A percentile compares a stretch with the other conserved stretches of the same genome.
phyloP scores from a whole-genome alignment of 2,113 vertebrate genomes.

The Pogonocichla stellata region DNA sequence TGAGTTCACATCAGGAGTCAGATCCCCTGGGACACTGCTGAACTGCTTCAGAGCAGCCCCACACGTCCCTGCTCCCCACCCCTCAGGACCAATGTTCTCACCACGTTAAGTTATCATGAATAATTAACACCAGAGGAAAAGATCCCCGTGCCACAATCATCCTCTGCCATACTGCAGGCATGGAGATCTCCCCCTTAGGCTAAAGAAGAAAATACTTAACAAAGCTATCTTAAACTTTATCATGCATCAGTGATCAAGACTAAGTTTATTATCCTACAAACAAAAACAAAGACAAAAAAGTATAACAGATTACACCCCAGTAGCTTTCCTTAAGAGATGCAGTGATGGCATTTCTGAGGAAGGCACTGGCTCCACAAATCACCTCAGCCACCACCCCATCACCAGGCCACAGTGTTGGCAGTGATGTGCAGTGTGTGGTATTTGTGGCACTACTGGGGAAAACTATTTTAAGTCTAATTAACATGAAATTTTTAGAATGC shows the following conservation, averaged over 20 bases:
- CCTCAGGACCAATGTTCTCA: neutral
- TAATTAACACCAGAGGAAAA: constrained; percentile 59
- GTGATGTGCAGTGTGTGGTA: neutral
- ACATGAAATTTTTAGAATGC: constrained; percentile 70
- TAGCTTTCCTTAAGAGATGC: neutral
- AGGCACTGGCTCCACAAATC: neutral
- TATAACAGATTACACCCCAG: neutral
- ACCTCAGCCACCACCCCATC: neutral
- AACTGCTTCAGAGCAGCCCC: neutral
- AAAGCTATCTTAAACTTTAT: neutral
- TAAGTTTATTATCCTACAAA: neutral
- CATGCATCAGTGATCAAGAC: neutral
- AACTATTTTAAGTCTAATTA: constrained; percentile 77
- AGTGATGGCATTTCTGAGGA: neutral
- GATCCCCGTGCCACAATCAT: neutral
- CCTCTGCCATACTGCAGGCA: neutral
- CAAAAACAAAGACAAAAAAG: neutral
- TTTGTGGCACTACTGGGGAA: constrained; percentile 54
- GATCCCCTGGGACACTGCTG: neutral
- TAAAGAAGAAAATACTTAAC: neutral
- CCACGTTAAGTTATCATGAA: constrained; percentile 3
- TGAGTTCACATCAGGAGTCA: neutral
- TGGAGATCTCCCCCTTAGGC: neutral
- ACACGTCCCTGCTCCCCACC: neutral
- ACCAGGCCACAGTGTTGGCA: accelerated